Base-by-base conservation (phyloP, 2,797 vertebrate species). In the Amniataba percoides region DNA sequence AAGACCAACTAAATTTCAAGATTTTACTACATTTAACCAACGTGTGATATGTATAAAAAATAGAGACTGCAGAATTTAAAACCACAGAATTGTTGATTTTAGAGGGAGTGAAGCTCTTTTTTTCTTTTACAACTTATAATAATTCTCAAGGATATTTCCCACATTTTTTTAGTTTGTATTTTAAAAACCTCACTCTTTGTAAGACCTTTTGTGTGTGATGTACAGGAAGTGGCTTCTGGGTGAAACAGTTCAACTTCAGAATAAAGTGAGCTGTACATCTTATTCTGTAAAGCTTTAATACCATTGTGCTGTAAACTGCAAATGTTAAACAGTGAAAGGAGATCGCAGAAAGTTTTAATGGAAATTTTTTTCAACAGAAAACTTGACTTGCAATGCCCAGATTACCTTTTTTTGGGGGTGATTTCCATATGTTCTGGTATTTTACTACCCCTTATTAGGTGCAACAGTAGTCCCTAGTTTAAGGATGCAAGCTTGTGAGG, bases 51-150 rank as follows among this genome's bases (percentile, higher is more conserved):
- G 67, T 70, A 57, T 49, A 58, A 21, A 62, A 53, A 48, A 55
- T 21, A 59, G 36, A 70, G 19, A 46, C 56, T 53, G n/a, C 15
- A 46, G 19, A 12, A 71, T 74, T 71, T 81, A 36, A 61, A 59
- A 31, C 21, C 5, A 31, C 3, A 31, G 27, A 31, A 60, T 15
- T 52, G n/a, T n/a, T 72, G 57, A 34, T 67, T 77, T 79, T 49
- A 5, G 31, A 39, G 21, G 40, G 45, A 72, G 27, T 31, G 5
- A 31, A 31, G 5, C 27, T 31, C 27, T 31, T 31, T 31, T 31
- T 31, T 31, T 31, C 27, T 31, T 31, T 31, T 31, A 31, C 27
- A 31, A 31, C 27, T 31, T 31, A 31, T 31, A 31, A 31, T 5
- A 31, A 31, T 31, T 31, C 27, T 31, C 27, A 31, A 31, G 27